Evolutionary conservation across 2,113 vertebrate species (phyloP), one percentile per base, ranked within the genome.

Genomic region (Pluvianellus socialis): DNA sequence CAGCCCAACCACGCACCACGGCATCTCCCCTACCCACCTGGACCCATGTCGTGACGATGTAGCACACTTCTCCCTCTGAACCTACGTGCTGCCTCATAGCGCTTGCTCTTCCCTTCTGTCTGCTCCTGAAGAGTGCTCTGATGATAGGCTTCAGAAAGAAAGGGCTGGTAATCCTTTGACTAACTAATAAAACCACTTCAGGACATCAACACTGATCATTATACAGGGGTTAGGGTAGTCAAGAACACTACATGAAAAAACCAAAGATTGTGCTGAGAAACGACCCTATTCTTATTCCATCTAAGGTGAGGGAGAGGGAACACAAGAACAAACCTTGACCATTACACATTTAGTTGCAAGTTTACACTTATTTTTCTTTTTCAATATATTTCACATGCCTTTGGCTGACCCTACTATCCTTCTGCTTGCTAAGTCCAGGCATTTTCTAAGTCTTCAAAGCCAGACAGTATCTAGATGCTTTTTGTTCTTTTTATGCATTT

Each of bases 31-130:
- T 12, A 14, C 32, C 38, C 42, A 50, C 32, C 22, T 47, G 42
- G 30, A 53, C 15, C 10, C 47, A 62, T 35, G 19, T 19, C 15
- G 1, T 0, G 4, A 47, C 15, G 21, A n/a, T 9, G 7, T 7
- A 33, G 40, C 20, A 44, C 27, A 14, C 32, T 28, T 56, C 45
- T 76, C 12, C 3, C 7, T 17, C 47, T 6, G 23, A 65, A 9
- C 11, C 2, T 35, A 19, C 0, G 0, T 4, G 47, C 71, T 72
- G 56, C 15, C 28, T 74, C 62, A 26, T 19, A 63, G 27, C 19
- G 32, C 24, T 67, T 1, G 4, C 27, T 80, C 49, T 32, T 73
- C 42, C 47, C 12, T 72, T 65, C 49, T n/a, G 26, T 32, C 66
- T 73, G 49, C 49, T 91, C 40, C 38, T 89, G 38, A 63, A 50